Evolutionary conservation across 1,140 invertebrate genomes (phyloP).

Genomic region (Polyergus mexicanus): DNA sequence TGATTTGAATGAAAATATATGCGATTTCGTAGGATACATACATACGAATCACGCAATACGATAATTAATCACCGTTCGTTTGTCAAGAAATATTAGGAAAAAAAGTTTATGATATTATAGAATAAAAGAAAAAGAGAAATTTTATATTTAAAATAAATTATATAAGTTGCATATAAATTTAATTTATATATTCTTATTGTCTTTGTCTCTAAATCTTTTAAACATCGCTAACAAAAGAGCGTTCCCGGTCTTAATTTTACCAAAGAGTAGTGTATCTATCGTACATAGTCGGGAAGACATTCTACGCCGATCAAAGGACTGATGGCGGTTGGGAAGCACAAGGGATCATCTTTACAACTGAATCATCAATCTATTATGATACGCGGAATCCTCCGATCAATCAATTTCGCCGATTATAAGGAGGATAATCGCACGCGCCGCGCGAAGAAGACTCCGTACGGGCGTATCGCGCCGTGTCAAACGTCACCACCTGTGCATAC

Average conservation of each 20-base stretch:
- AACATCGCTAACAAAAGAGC: not conserved
- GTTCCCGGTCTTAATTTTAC: not conserved
- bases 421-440: constrained; percentile 56
- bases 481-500: constrained; percentile 81
- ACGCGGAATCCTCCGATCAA: constrained; percentile 32
- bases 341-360: constrained; percentile 13
- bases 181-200: too few species aligned
- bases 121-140: too few species aligned
- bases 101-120: too few species aligned
- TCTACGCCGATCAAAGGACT: constrained; percentile 7
- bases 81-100: not conserved
- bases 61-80: not conserved
- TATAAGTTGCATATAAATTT: too few species aligned
- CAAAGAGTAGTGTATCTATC: not conserved
- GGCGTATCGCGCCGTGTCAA: constrained; percentile 64
- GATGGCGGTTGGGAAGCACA: not conserved
- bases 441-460: constrained; percentile 16
- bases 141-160: too few species aligned
- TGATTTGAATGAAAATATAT: not conserved
- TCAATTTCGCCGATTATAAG: constrained; percentile 49
- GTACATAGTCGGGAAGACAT: not conserved
- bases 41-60: not conserved
- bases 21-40: not conserved
- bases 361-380: constrained; percentile 30
- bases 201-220: not conserved